Evolutionary conservation across 2,113 vertebrate genomes (phyloP).

Genomic region (Gavia stellata): DNA sequence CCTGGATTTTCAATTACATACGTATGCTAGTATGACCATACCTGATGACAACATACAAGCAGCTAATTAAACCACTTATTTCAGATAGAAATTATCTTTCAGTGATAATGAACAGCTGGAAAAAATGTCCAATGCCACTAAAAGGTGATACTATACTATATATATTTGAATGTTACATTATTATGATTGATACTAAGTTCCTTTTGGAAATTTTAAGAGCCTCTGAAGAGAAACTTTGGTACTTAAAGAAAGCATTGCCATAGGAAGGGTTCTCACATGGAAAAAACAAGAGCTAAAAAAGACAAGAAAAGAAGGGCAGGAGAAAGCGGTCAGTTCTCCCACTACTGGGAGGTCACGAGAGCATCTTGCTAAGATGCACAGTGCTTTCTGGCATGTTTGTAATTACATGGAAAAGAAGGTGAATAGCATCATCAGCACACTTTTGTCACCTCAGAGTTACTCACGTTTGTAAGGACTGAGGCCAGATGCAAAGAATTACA

Average conservation of each 20-base stretch:
- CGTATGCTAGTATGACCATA: not conserved
- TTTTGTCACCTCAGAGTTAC: not conserved
- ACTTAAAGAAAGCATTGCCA: not conserved
- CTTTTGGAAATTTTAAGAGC: not conserved
- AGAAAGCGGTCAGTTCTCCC: not conserved
- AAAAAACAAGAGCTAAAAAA: not conserved
- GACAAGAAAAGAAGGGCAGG: not conserved
- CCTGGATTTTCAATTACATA: not conserved
- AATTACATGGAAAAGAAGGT: not conserved
- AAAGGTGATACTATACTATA: not conserved
- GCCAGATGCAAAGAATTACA: not conserved
- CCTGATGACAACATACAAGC: not conserved
- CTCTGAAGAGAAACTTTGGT: not conserved
- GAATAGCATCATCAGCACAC: not conserved
- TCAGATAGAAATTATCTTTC: not conserved
- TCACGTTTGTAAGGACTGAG: accelerated
- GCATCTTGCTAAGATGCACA: no score
- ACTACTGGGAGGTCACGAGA: not conserved
- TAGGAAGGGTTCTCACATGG: not conserved
- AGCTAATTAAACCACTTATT: not conserved
- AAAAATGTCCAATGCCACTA: not conserved
- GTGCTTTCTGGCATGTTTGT: not conserved
- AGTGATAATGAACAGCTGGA: not conserved
- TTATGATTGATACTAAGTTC: not conserved
- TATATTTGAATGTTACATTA: not conserved